phyloP scores from a whole-genome alignment of 2,888 invertebrate species.

The Panorpa germanica region DNA sequence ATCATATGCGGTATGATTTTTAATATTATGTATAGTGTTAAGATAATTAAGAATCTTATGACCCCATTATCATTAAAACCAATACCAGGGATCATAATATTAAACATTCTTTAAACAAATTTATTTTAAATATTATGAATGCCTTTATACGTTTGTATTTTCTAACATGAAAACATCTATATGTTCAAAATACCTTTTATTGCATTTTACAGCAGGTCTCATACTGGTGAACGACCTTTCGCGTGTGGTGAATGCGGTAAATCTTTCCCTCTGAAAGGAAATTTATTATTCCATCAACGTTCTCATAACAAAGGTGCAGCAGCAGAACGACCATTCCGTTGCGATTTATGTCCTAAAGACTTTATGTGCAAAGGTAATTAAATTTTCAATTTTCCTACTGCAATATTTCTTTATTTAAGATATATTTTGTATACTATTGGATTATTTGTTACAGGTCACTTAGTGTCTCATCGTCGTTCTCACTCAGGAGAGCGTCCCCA shows the following conservation, averaged over 20 bases:
- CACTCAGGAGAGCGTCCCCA: conserved; percentile 41
- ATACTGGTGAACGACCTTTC: conserved; percentile 65
- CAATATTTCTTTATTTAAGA: not conserved
- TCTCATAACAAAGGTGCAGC: conserved; percentile 61
- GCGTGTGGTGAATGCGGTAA: conserved; percentile 74
- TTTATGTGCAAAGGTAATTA: conserved; percentile 64
- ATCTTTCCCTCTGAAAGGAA: conserved; percentile 69
- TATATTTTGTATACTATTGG: conserved; percentile 8
- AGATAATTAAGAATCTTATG: no score
- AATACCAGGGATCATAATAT: no score
- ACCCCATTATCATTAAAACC: no score
- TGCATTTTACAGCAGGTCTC: conserved; percentile 19
- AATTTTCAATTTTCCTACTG: not conserved
- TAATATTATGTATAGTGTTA: no score
- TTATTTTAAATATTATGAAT: no score
- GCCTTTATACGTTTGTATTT: no score
- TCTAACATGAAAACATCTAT: no score
- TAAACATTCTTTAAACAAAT: no score
- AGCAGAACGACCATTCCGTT: conserved; percentile 48
- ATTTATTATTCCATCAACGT: conserved; percentile 68
- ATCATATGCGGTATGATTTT: conserved; percentile 46
- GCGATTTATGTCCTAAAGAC: conserved; percentile 70
- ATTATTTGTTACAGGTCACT: conserved; percentile 29
- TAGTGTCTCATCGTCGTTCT: conserved; percentile 63
- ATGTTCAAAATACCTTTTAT: no score